phyloP scores from a whole-genome alignment of 2,888 invertebrate genomes.

The Drosophila prostipennis region DNA sequence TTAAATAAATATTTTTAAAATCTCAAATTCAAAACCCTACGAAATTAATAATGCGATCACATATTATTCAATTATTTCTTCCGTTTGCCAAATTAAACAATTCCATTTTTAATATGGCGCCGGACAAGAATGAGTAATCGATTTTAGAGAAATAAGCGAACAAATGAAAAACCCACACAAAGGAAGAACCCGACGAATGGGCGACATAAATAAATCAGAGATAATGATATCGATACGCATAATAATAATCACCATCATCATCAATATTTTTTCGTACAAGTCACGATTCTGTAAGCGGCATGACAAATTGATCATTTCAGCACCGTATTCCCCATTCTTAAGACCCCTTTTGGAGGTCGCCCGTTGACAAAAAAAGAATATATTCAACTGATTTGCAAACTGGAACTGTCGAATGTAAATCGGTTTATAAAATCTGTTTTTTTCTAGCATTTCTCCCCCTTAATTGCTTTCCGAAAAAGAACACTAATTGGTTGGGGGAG shows the following conservation, averaged over 20 bases:
- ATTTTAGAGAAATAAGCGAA: not conserved
- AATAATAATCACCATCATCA: conserved; percentile 36
- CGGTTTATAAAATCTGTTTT: conserved; percentile 16
- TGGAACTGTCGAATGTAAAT: conserved; percentile 40
- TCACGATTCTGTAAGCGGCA: conserved; percentile 60
- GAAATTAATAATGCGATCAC: not conserved
- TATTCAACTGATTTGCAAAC: conserved; percentile 61
- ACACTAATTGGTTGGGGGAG: conserved; percentile 40
- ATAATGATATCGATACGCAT: conserved; percentile 57
- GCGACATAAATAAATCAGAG: conserved; percentile 36
- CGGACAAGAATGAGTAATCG: conserved; percentile 12
- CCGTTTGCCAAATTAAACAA: conserved; percentile 12
- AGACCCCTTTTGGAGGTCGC: conserved; percentile 25
- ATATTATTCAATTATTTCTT: conserved; percentile 23
- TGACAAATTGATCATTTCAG: conserved; percentile 58
- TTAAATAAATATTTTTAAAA: too few relatives aligned
- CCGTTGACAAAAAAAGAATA: not conserved
- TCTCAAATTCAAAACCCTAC: too few relatives aligned
- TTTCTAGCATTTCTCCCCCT: conserved; percentile 17
- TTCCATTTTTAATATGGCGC: conserved; percentile 22
- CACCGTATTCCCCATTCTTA: not conserved
- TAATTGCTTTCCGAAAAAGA: conserved; percentile 17
- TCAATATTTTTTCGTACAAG: conserved; percentile 47
- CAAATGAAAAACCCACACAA: conserved; percentile 5
- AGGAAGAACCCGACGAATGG: conserved; percentile 11